A percentile compares a stretch with the other conserved stretches of the same genome.
These are phyloP conservation scores for Marmota monax DNA, from an alignment of 2,113 vertebrate genomes.

Conservation along the genomic window DNA sequence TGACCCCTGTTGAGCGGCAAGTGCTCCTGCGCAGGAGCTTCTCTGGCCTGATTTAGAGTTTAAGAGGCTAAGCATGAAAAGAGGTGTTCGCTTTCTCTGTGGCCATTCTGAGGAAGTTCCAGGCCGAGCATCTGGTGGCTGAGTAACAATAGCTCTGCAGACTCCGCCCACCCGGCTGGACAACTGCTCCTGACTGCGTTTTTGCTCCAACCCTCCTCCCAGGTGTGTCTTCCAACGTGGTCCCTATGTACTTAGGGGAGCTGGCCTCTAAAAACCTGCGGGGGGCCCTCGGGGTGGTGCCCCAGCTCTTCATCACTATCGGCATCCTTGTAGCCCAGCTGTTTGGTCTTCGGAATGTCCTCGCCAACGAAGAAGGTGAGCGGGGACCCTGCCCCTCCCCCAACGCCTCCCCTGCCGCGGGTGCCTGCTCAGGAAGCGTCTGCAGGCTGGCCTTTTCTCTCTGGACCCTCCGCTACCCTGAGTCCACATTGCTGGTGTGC, in stretches of 20 bases:
- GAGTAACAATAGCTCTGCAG: too few species aligned
- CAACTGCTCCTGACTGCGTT: neutral
- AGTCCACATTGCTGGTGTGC: rapidly evolving
- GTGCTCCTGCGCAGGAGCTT: neutral
- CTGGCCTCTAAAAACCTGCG: slow-evolving; percentile 94
- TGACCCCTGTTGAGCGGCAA: neutral
- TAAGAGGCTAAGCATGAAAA: neutral
- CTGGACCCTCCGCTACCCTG: neutral
- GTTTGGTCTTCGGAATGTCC: slow-evolving; percentile 90
- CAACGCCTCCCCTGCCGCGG: too few species aligned
- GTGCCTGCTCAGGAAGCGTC: rapidly evolving
- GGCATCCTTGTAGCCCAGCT: slow-evolving; percentile 96
- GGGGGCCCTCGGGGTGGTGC: slow-evolving; percentile 93
- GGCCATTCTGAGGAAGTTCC: neutral
- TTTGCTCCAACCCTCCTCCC: neutral
- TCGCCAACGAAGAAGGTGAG: slow-evolving; percentile 91
- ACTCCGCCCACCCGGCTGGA: too few species aligned
- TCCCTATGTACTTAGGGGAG: slow-evolving; percentile 98
- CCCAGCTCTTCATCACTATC: slow-evolving; percentile 95
- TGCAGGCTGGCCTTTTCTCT: neutral
- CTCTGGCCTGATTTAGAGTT: neutral
- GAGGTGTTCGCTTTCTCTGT: neutral
- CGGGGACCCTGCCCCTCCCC: rapidly evolving
- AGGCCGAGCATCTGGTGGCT: neutral
- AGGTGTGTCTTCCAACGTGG: slow-evolving; percentile 97